Percentiles rank a stretch among this genome's conserved stretches.
These are phyloP conservation scores for Drosophila tanythrix DNA, from an alignment of 2,888 invertebrate genomes.

Conservation along the genomic window DNA sequence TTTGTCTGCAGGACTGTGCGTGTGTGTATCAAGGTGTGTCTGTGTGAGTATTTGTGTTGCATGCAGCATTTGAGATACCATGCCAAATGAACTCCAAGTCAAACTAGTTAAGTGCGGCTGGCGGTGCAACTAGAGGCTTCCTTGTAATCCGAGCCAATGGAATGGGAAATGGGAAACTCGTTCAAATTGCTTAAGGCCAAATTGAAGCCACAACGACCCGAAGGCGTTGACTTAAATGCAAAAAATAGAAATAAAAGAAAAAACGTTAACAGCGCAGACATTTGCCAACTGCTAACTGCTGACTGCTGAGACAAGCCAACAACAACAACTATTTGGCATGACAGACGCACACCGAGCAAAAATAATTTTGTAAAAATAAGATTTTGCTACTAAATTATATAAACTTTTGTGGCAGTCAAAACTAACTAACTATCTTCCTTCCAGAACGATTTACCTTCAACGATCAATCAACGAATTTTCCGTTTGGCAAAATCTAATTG, in stretches of 20 bases:
- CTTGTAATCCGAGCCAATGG: constrained; percentile 47
- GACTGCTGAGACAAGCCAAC: constrained; percentile 24
- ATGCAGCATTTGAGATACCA: constrained; percentile 63
- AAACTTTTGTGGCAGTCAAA: background rate
- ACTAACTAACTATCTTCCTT: no score
- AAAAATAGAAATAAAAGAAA: background rate
- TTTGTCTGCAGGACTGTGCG: constrained; percentile 22
- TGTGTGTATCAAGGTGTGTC: constrained; percentile 24
- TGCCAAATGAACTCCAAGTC: constrained; percentile 72
- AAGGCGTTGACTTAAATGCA: constrained; percentile 42
- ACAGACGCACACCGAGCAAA: constrained; percentile 25
- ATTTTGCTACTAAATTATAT: background rate
- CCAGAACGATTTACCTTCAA: no score
- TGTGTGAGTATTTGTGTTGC: constrained; percentile 43
- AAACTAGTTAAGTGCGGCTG: constrained; percentile 72
- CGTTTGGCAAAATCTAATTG: background rate
- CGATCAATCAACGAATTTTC: background rate
- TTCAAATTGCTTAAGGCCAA: constrained; percentile 73
- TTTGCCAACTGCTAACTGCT: constrained; percentile 45
- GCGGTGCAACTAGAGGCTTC: constrained; percentile 38
- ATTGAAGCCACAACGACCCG: constrained; percentile 53
- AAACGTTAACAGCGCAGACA: constrained; percentile 42
- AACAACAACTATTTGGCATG: constrained; percentile 47
- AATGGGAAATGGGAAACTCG: constrained; percentile 59
- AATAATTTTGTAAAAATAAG: background rate